Percentiles rank a stretch among this genome's conserved stretches.
Conservation (phyloP, 53 echinoderm and acorn worm genomes). For the Luidia sarsii region DNA sequence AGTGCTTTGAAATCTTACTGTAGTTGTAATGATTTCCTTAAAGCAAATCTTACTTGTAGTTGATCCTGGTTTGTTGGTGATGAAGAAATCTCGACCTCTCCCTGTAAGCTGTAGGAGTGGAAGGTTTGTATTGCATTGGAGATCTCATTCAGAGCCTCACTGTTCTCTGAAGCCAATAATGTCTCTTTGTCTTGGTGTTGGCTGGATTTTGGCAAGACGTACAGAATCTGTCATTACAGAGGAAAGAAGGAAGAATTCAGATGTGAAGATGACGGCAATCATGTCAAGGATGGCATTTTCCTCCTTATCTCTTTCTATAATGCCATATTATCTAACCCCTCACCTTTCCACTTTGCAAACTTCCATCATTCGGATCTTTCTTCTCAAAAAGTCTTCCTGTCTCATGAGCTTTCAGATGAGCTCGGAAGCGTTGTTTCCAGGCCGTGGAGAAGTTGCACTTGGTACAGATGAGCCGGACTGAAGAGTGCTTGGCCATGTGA, state of each 20-base stretch:
- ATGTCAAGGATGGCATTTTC: too few relatives aligned
- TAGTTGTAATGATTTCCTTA: background rate
- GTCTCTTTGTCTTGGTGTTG: background rate
- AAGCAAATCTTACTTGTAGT: background rate
- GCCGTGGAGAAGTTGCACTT: slow-evolving; percentile 78
- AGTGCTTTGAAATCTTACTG: background rate
- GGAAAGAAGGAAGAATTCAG: too few relatives aligned
- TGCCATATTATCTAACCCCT: background rate
- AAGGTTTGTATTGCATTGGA: slow-evolving; percentile 50
- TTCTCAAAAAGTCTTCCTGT: slow-evolving; percentile 41
- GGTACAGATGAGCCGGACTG: slow-evolving; percentile 69
- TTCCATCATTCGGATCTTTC: background rate
- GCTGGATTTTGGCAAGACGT: background rate
- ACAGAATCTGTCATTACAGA: slow-evolving; percentile 1
- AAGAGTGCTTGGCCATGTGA: slow-evolving; percentile 93
- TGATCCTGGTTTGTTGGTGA: background rate
- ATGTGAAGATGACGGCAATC: too few relatives aligned
- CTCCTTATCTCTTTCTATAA: too few relatives aligned
- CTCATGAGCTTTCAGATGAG: slow-evolving; percentile 77
- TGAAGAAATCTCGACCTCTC: slow-evolving; percentile 26
- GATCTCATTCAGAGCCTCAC: slow-evolving; percentile 43
- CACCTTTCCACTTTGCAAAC: background rate
- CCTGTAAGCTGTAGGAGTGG: slow-evolving; percentile 44
- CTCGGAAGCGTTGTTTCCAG: slow-evolving; percentile 71
- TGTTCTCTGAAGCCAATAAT: background rate